These are phyloP conservation scores for Leucophenga montana DNA, from an alignment of 2,888 invertebrate species.

Conservation along the genomic window DNA sequence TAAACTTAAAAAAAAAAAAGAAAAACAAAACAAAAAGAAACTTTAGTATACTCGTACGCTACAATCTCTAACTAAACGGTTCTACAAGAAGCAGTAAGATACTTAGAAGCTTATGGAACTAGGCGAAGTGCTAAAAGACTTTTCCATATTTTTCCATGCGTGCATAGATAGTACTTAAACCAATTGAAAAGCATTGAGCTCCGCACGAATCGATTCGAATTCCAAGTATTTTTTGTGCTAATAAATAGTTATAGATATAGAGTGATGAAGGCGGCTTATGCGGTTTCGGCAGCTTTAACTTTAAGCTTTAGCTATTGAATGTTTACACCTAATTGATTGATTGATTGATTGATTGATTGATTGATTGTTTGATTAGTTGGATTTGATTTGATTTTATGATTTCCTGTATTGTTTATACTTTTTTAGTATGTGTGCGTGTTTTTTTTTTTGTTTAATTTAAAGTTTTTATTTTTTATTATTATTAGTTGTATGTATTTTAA, in stretches of 20 bases:
- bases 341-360: not conserved
- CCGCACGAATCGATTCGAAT: not conserved
- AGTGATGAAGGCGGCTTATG: not conserved
- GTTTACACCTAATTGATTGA: too few species aligned
- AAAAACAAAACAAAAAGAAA: not conserved
- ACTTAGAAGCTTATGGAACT: not conserved
- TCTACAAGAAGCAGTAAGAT: too few species aligned
- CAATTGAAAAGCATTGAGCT: not conserved
- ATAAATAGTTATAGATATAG: not conserved
- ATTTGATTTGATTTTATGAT: not conserved
- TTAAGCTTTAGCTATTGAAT: too few species aligned
- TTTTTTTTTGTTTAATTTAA: not conserved
- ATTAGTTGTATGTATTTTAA: not conserved
- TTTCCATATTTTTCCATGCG: not conserved
- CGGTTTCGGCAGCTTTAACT: not conserved
- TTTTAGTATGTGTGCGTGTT: not conserved
- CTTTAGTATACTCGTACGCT: too few species aligned
- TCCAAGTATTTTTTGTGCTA: conserved; percentile 17
- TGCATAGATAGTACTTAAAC: conserved; percentile 9
- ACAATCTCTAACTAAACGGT: too few species aligned
- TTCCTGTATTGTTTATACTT: not conserved
- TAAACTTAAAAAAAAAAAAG: conserved; percentile 18
- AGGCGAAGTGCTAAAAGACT: conserved; percentile 14
- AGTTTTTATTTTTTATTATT: not conserved
- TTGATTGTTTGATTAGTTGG: not conserved